Percentiles rank a stretch among this genome's conserved stretches.
phyloP scores from a whole-genome alignment of 2,888 invertebrate genomes.

The Mythimna loreyi region DNA sequence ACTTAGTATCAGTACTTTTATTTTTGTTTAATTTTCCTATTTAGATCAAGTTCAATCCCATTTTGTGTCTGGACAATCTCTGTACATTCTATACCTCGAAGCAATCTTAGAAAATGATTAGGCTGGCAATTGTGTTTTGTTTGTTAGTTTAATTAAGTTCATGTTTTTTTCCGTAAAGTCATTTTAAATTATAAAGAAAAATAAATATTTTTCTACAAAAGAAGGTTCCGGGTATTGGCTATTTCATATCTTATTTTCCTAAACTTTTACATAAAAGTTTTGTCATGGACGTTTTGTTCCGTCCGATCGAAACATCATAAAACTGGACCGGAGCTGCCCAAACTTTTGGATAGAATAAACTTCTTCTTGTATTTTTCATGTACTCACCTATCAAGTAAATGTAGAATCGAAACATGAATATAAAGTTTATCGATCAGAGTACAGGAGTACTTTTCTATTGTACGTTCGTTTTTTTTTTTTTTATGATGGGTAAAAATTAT shows the following conservation, averaged over 20 bases:
- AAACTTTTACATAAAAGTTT: constrained; percentile 28
- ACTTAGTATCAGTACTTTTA: too few species aligned
- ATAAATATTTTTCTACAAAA: background rate
- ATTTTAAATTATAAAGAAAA: too few species aligned
- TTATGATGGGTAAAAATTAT: too few species aligned
- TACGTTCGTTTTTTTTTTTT: too few species aligned
- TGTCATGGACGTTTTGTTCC: constrained; percentile 19
- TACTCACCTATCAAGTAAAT: constrained; percentile 25
- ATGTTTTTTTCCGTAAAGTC: too few species aligned
- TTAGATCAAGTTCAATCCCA: too few species aligned
- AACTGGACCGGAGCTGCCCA: constrained; percentile 28
- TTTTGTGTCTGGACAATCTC: too few species aligned
- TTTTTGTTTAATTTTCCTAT: too few species aligned
- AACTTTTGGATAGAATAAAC: constrained; percentile 36
- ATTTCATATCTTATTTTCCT: constrained; percentile 25
- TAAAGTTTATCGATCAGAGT: background rate
- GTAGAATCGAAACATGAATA: constrained; percentile 1
- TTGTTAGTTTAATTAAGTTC: too few species aligned
- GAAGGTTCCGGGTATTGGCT: constrained; percentile 2
- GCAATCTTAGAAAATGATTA: too few species aligned
- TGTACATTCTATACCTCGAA: too few species aligned
- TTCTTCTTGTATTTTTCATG: constrained; percentile 22
- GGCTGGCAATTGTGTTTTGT: too few species aligned
- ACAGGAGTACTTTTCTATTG: background rate
- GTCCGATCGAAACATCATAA: constrained; percentile 48